A percentile compares a stretch with the other conserved stretches of the same genome.
These are phyloP conservation scores for Cepaea hortensis DNA, from an alignment of 2,888 invertebrate species.

Conservation along the genomic window DNA sequence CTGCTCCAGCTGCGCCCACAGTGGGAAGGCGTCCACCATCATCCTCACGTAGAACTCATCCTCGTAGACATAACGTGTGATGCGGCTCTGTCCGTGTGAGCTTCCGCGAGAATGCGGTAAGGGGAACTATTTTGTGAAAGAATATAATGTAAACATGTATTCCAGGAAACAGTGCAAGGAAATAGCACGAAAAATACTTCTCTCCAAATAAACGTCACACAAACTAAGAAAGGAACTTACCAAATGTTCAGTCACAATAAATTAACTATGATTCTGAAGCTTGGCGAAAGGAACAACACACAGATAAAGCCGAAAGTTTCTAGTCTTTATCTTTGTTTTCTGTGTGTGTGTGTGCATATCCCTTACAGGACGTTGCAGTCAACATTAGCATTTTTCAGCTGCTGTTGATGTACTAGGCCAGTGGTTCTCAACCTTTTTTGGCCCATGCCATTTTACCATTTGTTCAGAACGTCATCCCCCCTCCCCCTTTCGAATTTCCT, in stretches of 20 bases:
- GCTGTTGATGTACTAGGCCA: no score
- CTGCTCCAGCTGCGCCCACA: conserved; percentile 72
- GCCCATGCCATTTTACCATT: no score
- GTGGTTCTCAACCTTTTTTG: no score
- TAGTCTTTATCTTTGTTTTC: no score
- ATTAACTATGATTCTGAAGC: neutral
- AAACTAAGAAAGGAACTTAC: neutral
- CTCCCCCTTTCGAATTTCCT: no score
- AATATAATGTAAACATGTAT: neutral
- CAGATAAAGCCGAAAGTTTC: neutral
- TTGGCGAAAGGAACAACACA: neutral
- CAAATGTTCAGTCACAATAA: neutral
- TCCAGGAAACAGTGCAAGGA: neutral
- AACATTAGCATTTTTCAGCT: no score
- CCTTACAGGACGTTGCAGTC: no score
- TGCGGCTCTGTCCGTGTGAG: conserved; percentile 75
- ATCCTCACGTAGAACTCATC: conserved; percentile 68
- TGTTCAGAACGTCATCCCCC: no score
- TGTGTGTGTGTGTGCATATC: no score
- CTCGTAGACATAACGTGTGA: conserved; percentile 74
- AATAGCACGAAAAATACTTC: neutral
- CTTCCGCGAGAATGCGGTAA: conserved; percentile 71
- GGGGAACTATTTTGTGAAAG: conserved; percentile 42
- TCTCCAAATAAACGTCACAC: no score
- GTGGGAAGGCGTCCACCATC: conserved; percentile 74